These are phyloP conservation scores for Lasiurus borealis DNA, from an alignment of 2,113 vertebrate species.

Conservation along the genomic window DNA sequence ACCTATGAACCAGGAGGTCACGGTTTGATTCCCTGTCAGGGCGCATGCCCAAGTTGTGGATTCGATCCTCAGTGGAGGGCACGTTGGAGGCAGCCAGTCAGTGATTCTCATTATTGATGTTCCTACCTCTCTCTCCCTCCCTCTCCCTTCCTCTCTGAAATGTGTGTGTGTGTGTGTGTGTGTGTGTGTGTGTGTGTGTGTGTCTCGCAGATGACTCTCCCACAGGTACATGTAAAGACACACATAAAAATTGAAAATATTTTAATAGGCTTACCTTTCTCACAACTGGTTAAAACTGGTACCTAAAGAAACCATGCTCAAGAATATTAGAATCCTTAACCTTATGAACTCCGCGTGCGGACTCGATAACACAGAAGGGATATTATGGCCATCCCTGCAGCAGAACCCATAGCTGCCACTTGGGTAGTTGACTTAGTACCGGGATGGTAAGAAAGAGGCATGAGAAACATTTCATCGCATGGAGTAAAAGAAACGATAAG, in stretches of 20 bases:
- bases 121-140: too few relatives aligned
- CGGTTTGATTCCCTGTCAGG: too few relatives aligned
- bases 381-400: too few relatives aligned
- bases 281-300: not conserved
- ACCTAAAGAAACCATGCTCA: not conserved
- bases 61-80: too few relatives aligned
- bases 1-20: too few relatives aligned
- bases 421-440: not conserved
- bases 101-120: too few relatives aligned
- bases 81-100: too few relatives aligned
- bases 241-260: not conserved
- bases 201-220: not conserved
- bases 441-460: not conserved
- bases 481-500: not conserved
- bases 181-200: too few relatives aligned
- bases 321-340: not conserved
- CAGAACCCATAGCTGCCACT: not conserved
- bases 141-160: too few relatives aligned
- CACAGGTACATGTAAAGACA: not conserved
- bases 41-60: too few relatives aligned
- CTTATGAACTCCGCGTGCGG: not conserved
- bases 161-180: too few relatives aligned
- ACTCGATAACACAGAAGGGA: not conserved
- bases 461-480: not conserved
- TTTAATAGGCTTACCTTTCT: not conserved